Evolutionary conservation across 2,888 invertebrate genomes (phyloP), one percentile per base, ranked within the genome.

Genomic region (Temnothorax unifasciatus): DNA sequence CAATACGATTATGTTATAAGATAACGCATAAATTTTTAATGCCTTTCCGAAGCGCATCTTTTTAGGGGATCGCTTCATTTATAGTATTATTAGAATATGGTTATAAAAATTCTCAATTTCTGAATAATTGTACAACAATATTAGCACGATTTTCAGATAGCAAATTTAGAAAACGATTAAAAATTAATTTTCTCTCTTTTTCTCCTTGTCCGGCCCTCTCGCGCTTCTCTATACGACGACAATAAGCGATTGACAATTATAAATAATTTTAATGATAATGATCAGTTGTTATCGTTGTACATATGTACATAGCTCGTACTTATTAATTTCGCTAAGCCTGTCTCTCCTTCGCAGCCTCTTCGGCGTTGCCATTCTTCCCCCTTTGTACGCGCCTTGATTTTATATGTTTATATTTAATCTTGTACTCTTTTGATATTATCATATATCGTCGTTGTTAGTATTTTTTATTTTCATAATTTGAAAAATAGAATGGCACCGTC

Each of bases 281-380:
- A 89, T 90, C 88, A 90, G 87, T 93, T 91, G 91, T 93, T 93
- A 94, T 94, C 93, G 91, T 92, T 95, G 94, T 95, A 95, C 93
- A 95, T 95, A 95, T 95, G 95, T 95, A 95, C 92, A 95, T 95
- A 95, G 93, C 93, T 93, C 92, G 94, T 95, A 95, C 94, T 94
- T 95, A 95, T 94, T 94, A 94, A 94, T 93, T 93, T 93, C 92
- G 90, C 92, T 94, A 94, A 94, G 94, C 91, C 92, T 93, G 85
- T 91, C 91, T 91, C 84, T 81, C 71, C 38, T 74, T 29, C 18
- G 54, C 54, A 25, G 44, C n/a, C 47, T 29, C 15, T 79, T 83
- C 75, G 69, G 66, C 83, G 81, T 84, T 85, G 77, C 81, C 69
- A 81, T 76, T 50, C 66, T 25, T 68, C 47, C 4, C 64, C 71